Evolutionary conservation across 2,888 invertebrate genomes (phyloP).

Genomic region (Formica aserva): DNA sequence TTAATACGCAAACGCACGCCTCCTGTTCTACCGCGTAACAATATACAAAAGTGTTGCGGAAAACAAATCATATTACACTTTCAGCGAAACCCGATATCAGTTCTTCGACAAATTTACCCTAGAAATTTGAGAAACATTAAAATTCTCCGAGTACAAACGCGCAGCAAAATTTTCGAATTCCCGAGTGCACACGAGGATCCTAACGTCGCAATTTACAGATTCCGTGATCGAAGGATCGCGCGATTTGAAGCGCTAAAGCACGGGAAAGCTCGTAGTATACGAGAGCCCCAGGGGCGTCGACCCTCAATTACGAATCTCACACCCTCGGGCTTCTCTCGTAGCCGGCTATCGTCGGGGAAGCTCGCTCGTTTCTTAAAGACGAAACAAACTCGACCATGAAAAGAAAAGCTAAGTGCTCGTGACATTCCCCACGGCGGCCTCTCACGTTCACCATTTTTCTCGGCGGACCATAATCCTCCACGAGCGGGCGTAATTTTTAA

Average conservation of each 20-base stretch:
- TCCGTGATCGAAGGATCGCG: constrained; percentile 33
- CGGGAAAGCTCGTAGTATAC: background rate
- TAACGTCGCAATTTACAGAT: constrained; percentile 33
- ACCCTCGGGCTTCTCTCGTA: background rate
- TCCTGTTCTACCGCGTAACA: background rate
- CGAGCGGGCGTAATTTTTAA: constrained; percentile 74
- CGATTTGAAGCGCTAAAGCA: constrained; percentile 28
- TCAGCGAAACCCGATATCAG: background rate
- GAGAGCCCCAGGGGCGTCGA: constrained; percentile 32
- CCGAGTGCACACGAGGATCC: constrained; percentile 6
- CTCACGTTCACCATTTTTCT: constrained; percentile 53
- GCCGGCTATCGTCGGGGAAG: constrained; percentile 23
- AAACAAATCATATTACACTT: constrained; percentile 32
- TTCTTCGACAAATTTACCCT: background rate
- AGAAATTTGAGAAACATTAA: background rate
- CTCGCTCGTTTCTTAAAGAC: constrained; percentile 43
- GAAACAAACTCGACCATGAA: constrained; percentile 56
- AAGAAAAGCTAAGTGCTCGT: constrained; percentile 56
- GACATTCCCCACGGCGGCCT: constrained; percentile 18
- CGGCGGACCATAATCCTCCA: constrained; percentile 60
- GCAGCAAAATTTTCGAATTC: background rate
- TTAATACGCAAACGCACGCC: constrained; percentile 35
- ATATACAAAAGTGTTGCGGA: constrained; percentile 24
- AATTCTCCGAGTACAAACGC: background rate
- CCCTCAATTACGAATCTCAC: constrained; percentile 47